A percentile compares a stretch with the other conserved stretches of the same genome.
phyloP scores from a whole-genome alignment of 2,888 invertebrate species.

The Odontomyia ornata region DNA sequence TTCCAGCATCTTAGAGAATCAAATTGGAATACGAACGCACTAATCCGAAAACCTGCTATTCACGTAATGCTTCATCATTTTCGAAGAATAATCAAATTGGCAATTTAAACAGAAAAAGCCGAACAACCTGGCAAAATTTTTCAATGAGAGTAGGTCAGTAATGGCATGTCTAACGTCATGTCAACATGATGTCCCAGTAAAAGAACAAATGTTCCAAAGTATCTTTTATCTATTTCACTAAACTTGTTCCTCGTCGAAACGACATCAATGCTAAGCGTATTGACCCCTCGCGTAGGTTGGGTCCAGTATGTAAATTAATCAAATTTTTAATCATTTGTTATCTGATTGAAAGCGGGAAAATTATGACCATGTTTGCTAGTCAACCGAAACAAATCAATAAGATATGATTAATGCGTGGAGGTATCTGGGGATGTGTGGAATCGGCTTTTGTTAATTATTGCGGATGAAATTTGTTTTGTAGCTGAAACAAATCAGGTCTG shows the following conservation, averaged over 20 bases:
- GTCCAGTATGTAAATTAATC: slow-evolving; percentile 19
- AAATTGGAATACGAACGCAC: too few relatives aligned
- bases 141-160: background rate
- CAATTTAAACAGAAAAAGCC: background rate
- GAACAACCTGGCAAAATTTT: background rate
- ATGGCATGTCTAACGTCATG: background rate
- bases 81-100: background rate
- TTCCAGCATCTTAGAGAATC: too few relatives aligned
- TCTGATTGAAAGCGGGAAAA: background rate
- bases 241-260: background rate
- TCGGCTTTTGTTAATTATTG: background rate
- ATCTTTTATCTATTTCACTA: background rate
- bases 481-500: background rate
- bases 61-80: too few relatives aligned
- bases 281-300: background rate
- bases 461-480: background rate
- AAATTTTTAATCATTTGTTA: background rate
- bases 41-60: too few relatives aligned
- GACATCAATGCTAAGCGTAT: slow-evolving; percentile 7
- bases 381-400: background rate
- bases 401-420: background rate
- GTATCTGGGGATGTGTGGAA: background rate
- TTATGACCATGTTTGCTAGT: background rate
- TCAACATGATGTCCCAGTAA: background rate
- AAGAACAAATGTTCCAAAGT: background rate